phyloP scores from a whole-genome alignment of 2,888 invertebrate species.

The Drosophila pegasa region DNA sequence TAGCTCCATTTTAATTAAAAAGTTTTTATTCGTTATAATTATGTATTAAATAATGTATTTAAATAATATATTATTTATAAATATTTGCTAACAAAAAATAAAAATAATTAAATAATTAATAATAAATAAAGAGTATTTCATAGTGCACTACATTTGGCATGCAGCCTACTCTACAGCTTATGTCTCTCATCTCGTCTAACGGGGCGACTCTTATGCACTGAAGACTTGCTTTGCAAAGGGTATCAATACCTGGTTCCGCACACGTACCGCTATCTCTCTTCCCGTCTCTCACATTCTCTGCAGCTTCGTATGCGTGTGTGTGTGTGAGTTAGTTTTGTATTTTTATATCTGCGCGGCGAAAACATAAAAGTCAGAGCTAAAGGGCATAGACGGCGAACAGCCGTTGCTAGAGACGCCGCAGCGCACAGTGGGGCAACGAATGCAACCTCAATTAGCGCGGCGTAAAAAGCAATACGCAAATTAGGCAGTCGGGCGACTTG shows the following conservation, averaged over 20 bases:
- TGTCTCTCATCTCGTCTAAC: slow-evolving; percentile 3
- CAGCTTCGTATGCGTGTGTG: slow-evolving; percentile 20
- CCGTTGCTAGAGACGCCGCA: slow-evolving; percentile 51
- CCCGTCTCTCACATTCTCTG: neutral
- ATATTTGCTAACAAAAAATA: too few relatives aligned
- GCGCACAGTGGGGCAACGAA: slow-evolving; percentile 63
- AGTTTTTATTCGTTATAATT: too few relatives aligned
- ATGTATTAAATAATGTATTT: too few relatives aligned
- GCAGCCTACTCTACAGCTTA: too few relatives aligned
- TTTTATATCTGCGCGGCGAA: slow-evolving; percentile 68
- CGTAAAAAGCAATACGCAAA: slow-evolving; percentile 26
- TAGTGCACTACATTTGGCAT: neutral
- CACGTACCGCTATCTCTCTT: slow-evolving; percentile 11
- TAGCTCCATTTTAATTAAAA: neutral
- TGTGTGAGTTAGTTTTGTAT: slow-evolving; percentile 51
- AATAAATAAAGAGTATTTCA: neutral
- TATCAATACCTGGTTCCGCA: slow-evolving; percentile 45
- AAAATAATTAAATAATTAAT: neutral
- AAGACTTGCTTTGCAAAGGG: slow-evolving; percentile 39
- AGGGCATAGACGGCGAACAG: slow-evolving; percentile 74
- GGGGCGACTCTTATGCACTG: slow-evolving; percentile 14
- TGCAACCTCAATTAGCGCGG: slow-evolving; percentile 49
- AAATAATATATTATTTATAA: neutral
- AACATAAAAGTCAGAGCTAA: slow-evolving; percentile 77
- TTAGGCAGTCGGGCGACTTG: slow-evolving; percentile 45